phyloP scores from a whole-genome alignment of 2,888 invertebrate species.

The Eubasilissa splendida region DNA sequence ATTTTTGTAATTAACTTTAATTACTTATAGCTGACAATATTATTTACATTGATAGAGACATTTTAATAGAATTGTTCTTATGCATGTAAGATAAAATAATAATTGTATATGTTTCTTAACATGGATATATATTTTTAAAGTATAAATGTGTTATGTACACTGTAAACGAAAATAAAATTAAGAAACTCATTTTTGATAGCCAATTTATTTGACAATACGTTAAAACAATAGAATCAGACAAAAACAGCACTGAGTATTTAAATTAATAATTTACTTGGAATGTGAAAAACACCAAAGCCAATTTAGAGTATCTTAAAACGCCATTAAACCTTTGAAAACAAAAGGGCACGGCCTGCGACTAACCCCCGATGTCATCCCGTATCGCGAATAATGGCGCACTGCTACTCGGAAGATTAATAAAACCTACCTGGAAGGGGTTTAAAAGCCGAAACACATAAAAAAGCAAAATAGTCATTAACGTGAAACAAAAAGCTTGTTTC shows the following conservation, averaged over 20 bases:
- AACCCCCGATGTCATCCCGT: slow-evolving; percentile 22
- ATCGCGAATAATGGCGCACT: slow-evolving; percentile 17
- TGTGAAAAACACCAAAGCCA: slow-evolving; percentile 11
- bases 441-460: slow-evolving; percentile 57
- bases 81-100: no score
- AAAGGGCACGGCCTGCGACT: neutral
- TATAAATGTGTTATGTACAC: no score
- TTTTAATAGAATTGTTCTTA: no score
- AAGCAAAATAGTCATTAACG: slow-evolving; percentile 57
- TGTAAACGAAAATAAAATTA: no score
- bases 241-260: neutral
- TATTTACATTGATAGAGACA: no score
- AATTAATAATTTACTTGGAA: neutral
- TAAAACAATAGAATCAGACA: no score
- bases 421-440: slow-evolving; percentile 56
- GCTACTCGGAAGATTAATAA: slow-evolving; percentile 18
- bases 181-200: no score
- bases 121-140: no score
- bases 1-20: no score
- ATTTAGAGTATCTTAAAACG: slow-evolving; percentile 32
- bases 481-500: slow-evolving; percentile 58
- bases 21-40: no score
- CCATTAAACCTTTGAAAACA: slow-evolving; percentile 23
- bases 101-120: no score
- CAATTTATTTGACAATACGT: no score